Evolutionary conservation across 2,888 invertebrate genomes (phyloP), one percentile per base, ranked within the genome.

Genomic region (Cancer borealis): DNA sequence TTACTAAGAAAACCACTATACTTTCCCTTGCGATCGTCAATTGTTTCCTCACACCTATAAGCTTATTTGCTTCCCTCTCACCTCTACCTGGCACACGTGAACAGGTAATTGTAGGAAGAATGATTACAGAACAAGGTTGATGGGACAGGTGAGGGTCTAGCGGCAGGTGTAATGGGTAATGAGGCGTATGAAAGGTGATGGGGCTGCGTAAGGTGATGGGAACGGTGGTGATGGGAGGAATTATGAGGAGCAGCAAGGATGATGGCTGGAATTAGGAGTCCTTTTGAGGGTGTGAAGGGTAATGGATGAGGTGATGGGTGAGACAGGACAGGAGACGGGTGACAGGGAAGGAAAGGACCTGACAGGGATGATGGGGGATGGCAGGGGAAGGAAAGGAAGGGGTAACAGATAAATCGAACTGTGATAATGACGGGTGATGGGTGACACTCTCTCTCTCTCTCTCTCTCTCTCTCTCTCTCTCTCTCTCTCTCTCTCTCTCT

Each of bases 161-260:
- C 30, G 46, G 90, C 14, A 90, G 90, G 90, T 49, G 14, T 30
- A 54, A 54, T 10, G 26, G 49, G 90, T 54, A 54, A 30, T 49
- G 26, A 30, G 30, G 26, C 21, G 12, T 5, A n/a, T 49, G 26
- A 54, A 30, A 30, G 54, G 49, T 21, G 90, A 54, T 90, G 90
- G n/a, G 54, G 54, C 14, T 90, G 90, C 30, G 54, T 12, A 54
- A 49, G 90, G 90, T 26, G 90, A 26, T 26, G 90, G 90, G 39
- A 39, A 39, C 26, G 46, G 54, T 46, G 90, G 54, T 30, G 54
- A 54, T 17, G 49, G 6, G 54, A 17, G 90, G 54, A 54, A 46
- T 45, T 4, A 30, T 45, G 90, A 30, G n/a, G 6, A 90, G 30
- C 6, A 46, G 21, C 26, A 26, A 26, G 89, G 89, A 5, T 26